Evolutionary conservation across 2,113 vertebrate species (phyloP).

Genomic region (Oceanites oceanicus): DNA sequence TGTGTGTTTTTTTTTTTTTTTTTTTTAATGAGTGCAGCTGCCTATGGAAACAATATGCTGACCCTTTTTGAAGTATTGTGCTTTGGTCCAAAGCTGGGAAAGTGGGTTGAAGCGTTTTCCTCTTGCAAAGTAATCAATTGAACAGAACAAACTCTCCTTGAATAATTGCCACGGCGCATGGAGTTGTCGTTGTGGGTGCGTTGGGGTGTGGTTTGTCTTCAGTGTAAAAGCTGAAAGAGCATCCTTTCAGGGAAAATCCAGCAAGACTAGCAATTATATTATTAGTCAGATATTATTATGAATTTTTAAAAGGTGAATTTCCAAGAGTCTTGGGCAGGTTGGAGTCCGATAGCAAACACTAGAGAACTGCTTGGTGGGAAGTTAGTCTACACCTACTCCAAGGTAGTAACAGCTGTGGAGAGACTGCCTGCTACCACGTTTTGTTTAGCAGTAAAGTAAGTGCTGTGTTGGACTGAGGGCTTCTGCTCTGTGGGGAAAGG

Average conservation of each 20-base stretch:
- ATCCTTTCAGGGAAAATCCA: background rate
- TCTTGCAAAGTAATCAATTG: background rate
- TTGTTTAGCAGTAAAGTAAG: too few relatives aligned
- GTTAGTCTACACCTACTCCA: background rate
- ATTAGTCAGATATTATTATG: background rate
- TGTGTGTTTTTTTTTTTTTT: too few relatives aligned
- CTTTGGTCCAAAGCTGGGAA: background rate
- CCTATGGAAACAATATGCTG: background rate
- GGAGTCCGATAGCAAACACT: rapidly evolving
- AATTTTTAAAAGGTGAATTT: background rate
- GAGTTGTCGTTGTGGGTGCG: rapidly evolving
- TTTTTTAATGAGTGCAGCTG: background rate
- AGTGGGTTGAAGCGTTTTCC: rapidly evolving
- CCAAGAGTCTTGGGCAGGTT: background rate
- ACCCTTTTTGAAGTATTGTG: rapidly evolving
- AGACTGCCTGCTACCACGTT: rapidly evolving
- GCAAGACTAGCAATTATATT: background rate
- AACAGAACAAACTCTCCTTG: background rate
- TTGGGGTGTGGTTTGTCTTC: too few relatives aligned
- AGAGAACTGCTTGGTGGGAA: background rate
- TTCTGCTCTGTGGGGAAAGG: background rate
- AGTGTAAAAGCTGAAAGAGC: background rate
- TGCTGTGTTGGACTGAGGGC: background rate
- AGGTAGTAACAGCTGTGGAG: background rate
- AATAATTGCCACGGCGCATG: rapidly evolving